Percentiles rank a stretch among this genome's conserved stretches.
Evolutionary conservation across 2,113 vertebrate genomes (phyloP).

Genomic region (Tricholaema leucomelas): DNA sequence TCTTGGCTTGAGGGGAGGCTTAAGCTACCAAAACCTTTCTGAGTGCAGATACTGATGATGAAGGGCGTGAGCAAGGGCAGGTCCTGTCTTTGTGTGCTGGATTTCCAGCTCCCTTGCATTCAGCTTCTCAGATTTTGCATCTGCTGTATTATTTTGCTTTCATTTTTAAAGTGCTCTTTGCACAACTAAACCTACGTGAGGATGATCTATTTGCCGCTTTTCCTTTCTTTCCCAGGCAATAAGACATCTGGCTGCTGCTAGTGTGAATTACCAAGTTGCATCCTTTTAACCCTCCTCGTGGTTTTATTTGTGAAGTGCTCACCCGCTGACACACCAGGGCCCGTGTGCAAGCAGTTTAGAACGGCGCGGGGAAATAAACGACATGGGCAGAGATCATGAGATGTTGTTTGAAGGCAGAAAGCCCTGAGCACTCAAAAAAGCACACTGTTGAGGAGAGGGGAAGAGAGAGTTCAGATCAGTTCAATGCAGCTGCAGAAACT

Average conservation of each 20-base stretch:
- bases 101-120: constrained; percentile 20
- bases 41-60: neutral
- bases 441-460: neutral
- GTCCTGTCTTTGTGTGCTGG: neutral
- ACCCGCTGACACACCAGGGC: constrained; percentile 52
- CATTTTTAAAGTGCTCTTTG: constrained; percentile 43
- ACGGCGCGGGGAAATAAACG: constrained; percentile 15
- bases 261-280: constrained; percentile 36
- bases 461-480: neutral
- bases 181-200: constrained; percentile 5
- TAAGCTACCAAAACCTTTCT: neutral
- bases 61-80: neutral
- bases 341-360: constrained; percentile 56
- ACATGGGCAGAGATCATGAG: neutral
- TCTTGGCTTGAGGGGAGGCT: neutral
- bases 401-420: neutral
- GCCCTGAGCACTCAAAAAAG: neutral
- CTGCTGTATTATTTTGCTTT: constrained; percentile 44
- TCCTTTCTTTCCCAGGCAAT: constrained; percentile 46
- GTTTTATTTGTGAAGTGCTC: constrained; percentile 59
- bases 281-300: constrained; percentile 59
- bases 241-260: constrained; percentile 66
- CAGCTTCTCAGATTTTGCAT: constrained; percentile 59
- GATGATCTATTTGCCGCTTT: constrained; percentile 40
- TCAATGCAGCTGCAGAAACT: neutral